phyloP scores from a whole-genome alignment of 1,140 invertebrate species.

The Aculops lycopersici region DNA sequence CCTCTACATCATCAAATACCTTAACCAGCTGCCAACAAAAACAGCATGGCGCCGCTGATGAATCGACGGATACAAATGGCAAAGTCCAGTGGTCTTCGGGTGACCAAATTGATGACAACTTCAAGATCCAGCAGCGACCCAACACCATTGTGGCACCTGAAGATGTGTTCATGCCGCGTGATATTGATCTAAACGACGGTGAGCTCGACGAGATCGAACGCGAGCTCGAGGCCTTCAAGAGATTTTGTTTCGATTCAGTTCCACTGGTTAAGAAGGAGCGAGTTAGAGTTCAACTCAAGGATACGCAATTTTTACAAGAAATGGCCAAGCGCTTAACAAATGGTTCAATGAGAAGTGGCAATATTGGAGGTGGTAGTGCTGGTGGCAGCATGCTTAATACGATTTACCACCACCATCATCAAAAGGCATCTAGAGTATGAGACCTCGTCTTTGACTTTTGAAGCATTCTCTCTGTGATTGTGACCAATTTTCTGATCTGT shows the following conservation, averaged over 20 bases:
- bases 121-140: neutral
- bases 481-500: too few species aligned
- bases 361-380: neutral
- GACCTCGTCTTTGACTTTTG: neutral
- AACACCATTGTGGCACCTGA: constrained; percentile 19
- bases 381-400: neutral
- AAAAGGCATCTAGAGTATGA: neutral
- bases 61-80: constrained; percentile 10
- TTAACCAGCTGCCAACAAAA: neutral
- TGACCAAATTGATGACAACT: neutral
- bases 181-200: constrained; percentile 33
- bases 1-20: neutral
- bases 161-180: constrained; percentile 38
- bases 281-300: constrained; percentile 35
- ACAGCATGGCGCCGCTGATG: neutral
- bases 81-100: constrained; percentile 17
- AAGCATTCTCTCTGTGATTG: too few species aligned
- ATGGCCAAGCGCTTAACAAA: constrained; percentile 14
- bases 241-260: constrained; percentile 34
- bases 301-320: constrained; percentile 29
- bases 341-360: neutral
- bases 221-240: constrained; percentile 40
- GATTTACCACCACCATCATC: neutral
- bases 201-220: constrained; percentile 37
- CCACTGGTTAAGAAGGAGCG: constrained; percentile 31